Percentiles rank a stretch among this genome's conserved stretches.
Conservation (phyloP, 1,140 invertebrate species). For the Babylonia areolata region DNA sequence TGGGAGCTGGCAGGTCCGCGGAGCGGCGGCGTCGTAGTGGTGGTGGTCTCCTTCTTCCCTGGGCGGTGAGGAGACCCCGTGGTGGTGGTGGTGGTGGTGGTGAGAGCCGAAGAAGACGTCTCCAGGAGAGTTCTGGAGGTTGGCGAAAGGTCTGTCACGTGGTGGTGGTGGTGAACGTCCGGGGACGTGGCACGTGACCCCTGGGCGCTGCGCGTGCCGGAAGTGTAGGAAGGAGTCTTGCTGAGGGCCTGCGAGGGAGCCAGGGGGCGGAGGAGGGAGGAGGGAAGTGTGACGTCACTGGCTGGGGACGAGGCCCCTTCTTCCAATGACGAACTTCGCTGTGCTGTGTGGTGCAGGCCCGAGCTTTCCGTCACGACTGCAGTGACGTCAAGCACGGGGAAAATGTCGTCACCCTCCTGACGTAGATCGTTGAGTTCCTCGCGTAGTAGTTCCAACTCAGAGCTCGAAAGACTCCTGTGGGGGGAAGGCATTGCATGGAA, state of each 20-base stretch:
- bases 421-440: constrained; percentile 49
- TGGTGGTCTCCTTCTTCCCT: not conserved
- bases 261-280: not conserved
- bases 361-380: not conserved
- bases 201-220: constrained; percentile 47
- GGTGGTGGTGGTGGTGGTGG: too few species aligned
- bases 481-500: too few species aligned
- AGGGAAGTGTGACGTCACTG: not conserved
- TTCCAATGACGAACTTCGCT: not conserved
- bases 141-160: constrained; percentile 19
- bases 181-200: constrained; percentile 49
- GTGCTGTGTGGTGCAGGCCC: not conserved
- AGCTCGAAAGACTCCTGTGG: constrained; percentile 58
- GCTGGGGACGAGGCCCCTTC: too few species aligned
- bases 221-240: constrained; percentile 45
- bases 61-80: not conserved
- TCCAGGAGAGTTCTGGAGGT: constrained; percentile 25
- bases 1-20: not conserved
- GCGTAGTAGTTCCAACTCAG: constrained; percentile 58
- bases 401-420: constrained; percentile 35
- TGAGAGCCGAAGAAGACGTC: not conserved
- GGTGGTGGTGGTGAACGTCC: constrained; percentile 40
- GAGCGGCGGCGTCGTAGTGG: too few species aligned
- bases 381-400: constrained; percentile 24
- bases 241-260: not conserved